Evolutionary conservation across 1,140 invertebrate species (phyloP), one percentile per base, ranked within the genome.

Genomic region (Drosophila parvula): DNA sequence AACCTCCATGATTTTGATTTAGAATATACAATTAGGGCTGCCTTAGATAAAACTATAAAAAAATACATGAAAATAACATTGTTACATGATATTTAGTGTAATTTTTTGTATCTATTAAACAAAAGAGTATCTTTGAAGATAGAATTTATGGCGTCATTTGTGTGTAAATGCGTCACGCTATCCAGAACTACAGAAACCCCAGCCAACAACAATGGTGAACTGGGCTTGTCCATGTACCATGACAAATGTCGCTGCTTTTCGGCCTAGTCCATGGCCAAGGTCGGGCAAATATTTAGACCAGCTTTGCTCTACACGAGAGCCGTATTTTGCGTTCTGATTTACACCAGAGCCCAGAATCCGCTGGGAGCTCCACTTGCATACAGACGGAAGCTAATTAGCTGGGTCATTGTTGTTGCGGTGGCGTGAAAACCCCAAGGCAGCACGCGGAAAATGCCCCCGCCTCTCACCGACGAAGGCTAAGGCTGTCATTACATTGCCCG

Each of bases 241-340:
- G 83, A 83, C 84, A 74, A 82, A 61, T 34, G 50, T 50, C 41
- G 18, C n/a, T 43, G 63, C 50, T 59, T 47, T 64, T 48, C 18
- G 38, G 32, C 45, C 50, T 70, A 83, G 80, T 89, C 86, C 83
- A 88, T 69, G 68, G 68, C 32, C 84, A 88, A 88, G 80, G 83
- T 74, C 48, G n/a, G 30, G 4, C 9, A 22, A 58, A 59, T 69
- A 68, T 62, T 74, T 55, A 74, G 14, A 10, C 28, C 57, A 32
- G 32, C 50, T 38, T 55, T 18, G 32, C 32, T 16, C 16, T 48
- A 27, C 40, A 5, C 9, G 12, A 5, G 48, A 55, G 32, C 45
- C 9, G 28, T 50, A 10, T 63, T 74, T 63, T 34, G 44, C 22
- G 38, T 30, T 65, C 22, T 61, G 58, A 69, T 78, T 74, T 64